Base-by-base conservation (phyloP, 2,113 vertebrate species). In the Chrysochloris asiatica region DNA sequence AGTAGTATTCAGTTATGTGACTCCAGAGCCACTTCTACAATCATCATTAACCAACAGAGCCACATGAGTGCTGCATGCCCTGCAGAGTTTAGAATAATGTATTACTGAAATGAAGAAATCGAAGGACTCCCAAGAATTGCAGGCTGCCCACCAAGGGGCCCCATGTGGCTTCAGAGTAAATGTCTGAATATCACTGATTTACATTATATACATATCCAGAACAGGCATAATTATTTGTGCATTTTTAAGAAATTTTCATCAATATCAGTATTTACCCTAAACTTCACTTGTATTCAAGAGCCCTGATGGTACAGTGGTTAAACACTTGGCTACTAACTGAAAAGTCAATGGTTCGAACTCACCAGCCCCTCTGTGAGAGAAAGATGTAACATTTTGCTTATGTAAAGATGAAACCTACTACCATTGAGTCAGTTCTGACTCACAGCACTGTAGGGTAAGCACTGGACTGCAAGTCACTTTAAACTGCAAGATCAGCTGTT, bases 1-100 rank as follows among this genome's bases (percentile, higher is more conserved):
- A 21, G 17, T 72, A 36, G 17, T 28, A 11, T 48, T 86, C 67
- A 71, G 90, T 28, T 71, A 59, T 41, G 48, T 80, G 90, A 85
- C 86, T 83, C 3, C 2, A 83, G 80, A 94, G 90, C 73, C 86
- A 76, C 86, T 95, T 86, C 33, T 67, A 59, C 78, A 76, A 75
- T 94, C 90, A 91, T 87, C 69, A 28, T 82, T 81, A 79, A 30
- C 90, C 86, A 48, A 38, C 41, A 61, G 79, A 85, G 63, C 69
- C 21, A 2, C 71, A 0, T 19, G 90, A 16, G 80, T 47, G 41
- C 81, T 30, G 38, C 33, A 28, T 1, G 19, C 73, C 91, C 94
- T 11, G 45, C 85, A 38, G 73, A 86, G 83, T 38, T 26, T n/a
- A 33, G 67, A 54, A 83, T 80, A 13, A 71, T 38, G 16, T 33